A percentile compares a stretch with the other conserved stretches of the same genome.
These are phyloP conservation scores for Pheucticus melanocephalus DNA, from an alignment of 2,113 vertebrate genomes.

Conservation along the genomic window DNA sequence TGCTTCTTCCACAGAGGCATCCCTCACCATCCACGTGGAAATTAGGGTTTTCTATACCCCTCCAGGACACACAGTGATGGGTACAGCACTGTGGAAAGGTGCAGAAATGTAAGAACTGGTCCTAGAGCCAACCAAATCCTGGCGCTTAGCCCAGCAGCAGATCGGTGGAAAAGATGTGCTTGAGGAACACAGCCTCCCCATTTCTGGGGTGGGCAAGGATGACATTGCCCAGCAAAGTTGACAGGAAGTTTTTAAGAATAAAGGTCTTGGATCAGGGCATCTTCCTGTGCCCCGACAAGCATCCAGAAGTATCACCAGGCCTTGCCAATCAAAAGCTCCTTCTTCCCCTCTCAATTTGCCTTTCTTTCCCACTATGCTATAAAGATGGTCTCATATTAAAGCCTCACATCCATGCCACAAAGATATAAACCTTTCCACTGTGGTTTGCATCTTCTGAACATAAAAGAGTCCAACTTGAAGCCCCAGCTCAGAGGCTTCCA, in stretches of 20 bases:
- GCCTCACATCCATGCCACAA: background rate
- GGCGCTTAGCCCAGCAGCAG: no score
- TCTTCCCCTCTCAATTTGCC: background rate
- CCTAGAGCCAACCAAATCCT: no score
- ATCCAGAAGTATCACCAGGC: background rate
- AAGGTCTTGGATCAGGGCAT: accelerated
- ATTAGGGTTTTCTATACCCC: background rate
- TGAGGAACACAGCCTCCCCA: background rate
- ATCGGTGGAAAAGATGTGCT: background rate
- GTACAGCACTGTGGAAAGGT: accelerated
- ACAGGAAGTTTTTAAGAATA: background rate
- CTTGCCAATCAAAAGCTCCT: background rate
- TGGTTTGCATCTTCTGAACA: background rate
- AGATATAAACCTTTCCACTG: background rate
- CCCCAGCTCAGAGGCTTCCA: background rate
- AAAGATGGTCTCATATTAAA: background rate
- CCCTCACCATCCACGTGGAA: background rate
- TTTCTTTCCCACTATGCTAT: background rate
- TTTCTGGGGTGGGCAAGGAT: background rate
- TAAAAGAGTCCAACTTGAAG: background rate
- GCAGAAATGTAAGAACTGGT: no score
- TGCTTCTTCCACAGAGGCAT: background rate
- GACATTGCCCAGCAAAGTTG: background rate
- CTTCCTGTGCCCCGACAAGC: accelerated
- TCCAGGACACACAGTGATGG: background rate